These are phyloP conservation scores for Leptinotarsa rubiginosa DNA, from an alignment of 2,888 invertebrate genomes.

Conservation along the genomic window DNA sequence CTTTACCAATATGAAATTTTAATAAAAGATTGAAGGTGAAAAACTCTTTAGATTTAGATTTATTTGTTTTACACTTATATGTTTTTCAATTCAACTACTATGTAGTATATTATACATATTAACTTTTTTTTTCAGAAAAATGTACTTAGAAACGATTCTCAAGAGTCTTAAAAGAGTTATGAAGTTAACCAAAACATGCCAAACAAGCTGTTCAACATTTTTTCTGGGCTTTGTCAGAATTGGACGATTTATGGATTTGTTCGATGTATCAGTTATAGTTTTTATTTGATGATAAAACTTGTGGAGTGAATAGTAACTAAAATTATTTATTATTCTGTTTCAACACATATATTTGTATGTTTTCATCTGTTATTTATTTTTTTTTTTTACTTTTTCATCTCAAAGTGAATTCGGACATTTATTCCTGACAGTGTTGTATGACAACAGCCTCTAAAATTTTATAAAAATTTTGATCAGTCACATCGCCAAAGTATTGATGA, in stretches of 20 bases:
- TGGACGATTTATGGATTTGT: not conserved
- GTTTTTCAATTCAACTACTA: too few relatives aligned
- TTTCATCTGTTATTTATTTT: not conserved
- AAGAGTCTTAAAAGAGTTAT: constrained; percentile 26
- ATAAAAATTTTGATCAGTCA: not conserved
- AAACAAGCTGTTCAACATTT: not conserved
- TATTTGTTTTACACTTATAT: too few relatives aligned
- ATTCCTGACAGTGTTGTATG: not conserved
- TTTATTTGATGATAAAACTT: not conserved
- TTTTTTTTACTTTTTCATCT: not conserved
- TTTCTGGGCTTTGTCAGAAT: not conserved
- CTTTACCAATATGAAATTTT: too few relatives aligned
- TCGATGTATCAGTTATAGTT: not conserved
- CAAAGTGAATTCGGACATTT: not conserved
- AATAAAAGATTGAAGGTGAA: too few relatives aligned
- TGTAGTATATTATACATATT: too few relatives aligned
- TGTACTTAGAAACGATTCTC: constrained; percentile 27
- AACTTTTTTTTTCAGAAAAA: constrained; percentile 33
- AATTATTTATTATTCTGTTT: not conserved
- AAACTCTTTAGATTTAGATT: too few relatives aligned
- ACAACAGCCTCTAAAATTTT: not conserved
- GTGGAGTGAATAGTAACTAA: not conserved
- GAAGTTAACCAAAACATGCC: constrained; percentile 19
- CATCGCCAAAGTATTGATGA: not conserved
- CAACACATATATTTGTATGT: not conserved